A percentile compares a stretch with the other conserved stretches of the same genome.
These are phyloP conservation scores for Falco cherrug DNA, from an alignment of 2,797 vertebrate species.

Conservation along the genomic window DNA sequence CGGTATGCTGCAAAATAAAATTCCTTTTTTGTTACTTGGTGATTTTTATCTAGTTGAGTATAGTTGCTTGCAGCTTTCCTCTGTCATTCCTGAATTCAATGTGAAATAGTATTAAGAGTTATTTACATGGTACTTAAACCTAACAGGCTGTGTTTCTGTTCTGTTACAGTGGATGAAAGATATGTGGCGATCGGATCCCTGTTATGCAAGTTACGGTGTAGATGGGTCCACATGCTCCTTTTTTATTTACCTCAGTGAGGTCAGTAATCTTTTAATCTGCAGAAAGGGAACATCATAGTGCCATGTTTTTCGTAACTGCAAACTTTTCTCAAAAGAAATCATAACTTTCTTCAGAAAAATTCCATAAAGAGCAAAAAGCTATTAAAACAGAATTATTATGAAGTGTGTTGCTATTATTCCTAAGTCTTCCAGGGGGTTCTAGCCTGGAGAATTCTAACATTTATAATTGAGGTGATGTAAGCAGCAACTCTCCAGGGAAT, in stretches of 20 bases:
- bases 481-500: background rate
- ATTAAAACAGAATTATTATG: background rate
- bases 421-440: background rate
- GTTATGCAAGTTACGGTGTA: conserved; percentile 94
- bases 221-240: conserved; percentile 97
- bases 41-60: background rate
- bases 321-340: background rate
- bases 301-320: background rate
- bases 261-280: conserved; percentile 70
- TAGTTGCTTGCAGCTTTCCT: background rate
- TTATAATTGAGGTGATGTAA: background rate
- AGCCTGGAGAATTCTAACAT: background rate
- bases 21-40: background rate
- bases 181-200: conserved; percentile 97
- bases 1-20: background rate
- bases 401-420: background rate
- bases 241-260: conserved; percentile 99
- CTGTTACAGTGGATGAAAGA: conserved; percentile 97
- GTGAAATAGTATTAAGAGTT: background rate
- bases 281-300: background rate
- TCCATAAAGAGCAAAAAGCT: background rate
- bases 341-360: background rate
- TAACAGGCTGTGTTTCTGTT: background rate
- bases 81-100: background rate
- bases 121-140: background rate